A percentile compares a stretch with the other conserved stretches of the same genome.
Evolutionary conservation across 2,113 vertebrate genomes (phyloP).

Genomic region (Spermophilus dauricus): DNA sequence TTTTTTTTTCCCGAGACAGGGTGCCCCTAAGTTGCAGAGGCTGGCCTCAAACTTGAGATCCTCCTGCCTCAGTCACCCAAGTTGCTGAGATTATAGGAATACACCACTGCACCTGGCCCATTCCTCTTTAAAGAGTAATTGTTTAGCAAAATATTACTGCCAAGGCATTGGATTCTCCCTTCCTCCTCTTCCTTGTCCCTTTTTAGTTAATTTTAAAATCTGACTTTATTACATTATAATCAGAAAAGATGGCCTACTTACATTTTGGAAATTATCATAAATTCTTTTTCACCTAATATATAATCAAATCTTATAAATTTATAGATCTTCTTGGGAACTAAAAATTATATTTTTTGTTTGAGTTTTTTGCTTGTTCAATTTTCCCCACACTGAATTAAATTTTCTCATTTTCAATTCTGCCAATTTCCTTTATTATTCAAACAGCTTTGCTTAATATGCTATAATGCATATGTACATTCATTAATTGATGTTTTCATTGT

Average conservation of each 20-base stretch:
- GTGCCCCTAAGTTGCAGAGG: no score
- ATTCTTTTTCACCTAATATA: not conserved
- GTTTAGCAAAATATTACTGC: slow-evolving; percentile 25
- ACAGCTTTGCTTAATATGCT: not conserved
- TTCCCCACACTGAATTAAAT: slow-evolving; percentile 25
- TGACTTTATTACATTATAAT: not conserved
- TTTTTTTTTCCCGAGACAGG: no score
- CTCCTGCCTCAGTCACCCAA: no score
- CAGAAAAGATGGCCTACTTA: not conserved
- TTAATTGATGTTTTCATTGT: slow-evolving; percentile 8
- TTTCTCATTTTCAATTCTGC: not conserved
- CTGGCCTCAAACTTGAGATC: no score
- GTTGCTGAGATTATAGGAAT: no score
- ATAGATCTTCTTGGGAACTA: not conserved
- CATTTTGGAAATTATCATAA: not conserved
- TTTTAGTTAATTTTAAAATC: not conserved
- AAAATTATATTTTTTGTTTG: not conserved
- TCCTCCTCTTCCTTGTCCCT: not conserved
- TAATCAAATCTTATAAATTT: not conserved
- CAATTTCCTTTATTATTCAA: slow-evolving; percentile 15
- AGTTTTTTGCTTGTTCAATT: not conserved
- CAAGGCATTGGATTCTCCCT: not conserved
- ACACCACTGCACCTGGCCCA: no score
- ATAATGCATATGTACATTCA: not conserved
- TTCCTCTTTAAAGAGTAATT: not conserved